phyloP scores from a whole-genome alignment of 2,888 invertebrate genomes.

The Dinocampus coccinellae region DNA sequence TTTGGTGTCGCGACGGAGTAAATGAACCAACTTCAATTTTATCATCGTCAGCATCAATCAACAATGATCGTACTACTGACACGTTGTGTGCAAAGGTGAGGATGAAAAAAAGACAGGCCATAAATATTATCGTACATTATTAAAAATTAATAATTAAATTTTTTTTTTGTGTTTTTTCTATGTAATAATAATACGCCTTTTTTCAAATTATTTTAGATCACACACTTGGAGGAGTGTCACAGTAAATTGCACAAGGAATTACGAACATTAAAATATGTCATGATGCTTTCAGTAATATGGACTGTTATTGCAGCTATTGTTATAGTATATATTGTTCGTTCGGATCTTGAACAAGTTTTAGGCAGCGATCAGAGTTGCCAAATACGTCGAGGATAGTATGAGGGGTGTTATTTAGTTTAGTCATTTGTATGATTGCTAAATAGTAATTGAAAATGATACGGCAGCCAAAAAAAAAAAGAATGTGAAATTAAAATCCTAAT shows the following conservation, averaged over 20 bases:
- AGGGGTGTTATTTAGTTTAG: constrained; percentile 36
- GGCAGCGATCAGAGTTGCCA: constrained; percentile 55
- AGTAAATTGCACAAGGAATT: constrained; percentile 71
- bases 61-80: constrained; percentile 57
- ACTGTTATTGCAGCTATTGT: constrained; percentile 68
- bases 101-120: constrained; percentile 6
- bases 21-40: constrained; percentile 54
- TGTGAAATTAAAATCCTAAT: background rate
- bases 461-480: background rate
- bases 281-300: constrained; percentile 71
- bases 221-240: constrained; percentile 69
- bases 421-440: constrained; percentile 14
- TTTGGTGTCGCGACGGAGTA: constrained; percentile 76
- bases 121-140: background rate
- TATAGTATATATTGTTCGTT: constrained; percentile 69
- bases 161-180: background rate
- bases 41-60: constrained; percentile 45
- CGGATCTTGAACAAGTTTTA: constrained; percentile 59
- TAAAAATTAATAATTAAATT: background rate
- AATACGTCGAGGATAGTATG: constrained; percentile 46
- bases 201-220: constrained; percentile 61
- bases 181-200: constrained; percentile 21
- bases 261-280: constrained; percentile 70
- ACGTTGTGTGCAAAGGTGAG: constrained; percentile 60
- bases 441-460: background rate